Conservation (phyloP, 2,888 invertebrate genomes). For the Zaprionus obscuricornis region DNA sequence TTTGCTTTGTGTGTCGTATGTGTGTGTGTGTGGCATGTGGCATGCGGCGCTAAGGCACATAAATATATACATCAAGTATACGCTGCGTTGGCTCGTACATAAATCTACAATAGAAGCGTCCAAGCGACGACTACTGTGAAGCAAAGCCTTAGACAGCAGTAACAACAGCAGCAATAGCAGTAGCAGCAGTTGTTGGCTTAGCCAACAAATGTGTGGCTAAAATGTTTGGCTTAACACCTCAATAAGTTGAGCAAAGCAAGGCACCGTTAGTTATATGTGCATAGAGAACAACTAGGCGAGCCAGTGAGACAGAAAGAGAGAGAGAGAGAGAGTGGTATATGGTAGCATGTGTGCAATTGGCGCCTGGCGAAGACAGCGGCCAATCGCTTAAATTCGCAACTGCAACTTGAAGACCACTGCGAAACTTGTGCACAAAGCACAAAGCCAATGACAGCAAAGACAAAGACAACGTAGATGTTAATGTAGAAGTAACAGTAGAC, state of each 20-base stretch:
- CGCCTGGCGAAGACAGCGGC: constrained; percentile 19
- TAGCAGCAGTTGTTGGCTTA: neutral
- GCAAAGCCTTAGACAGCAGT: no score
- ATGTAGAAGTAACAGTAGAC: no score
- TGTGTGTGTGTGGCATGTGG: no score
- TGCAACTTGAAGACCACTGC: constrained; percentile 5
- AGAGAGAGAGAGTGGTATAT: no score
- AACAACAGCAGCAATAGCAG: no score
- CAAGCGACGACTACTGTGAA: neutral
- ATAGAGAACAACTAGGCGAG: constrained; percentile 13
- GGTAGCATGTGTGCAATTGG: constrained; percentile 3
- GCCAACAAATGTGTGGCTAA: constrained; percentile 27
- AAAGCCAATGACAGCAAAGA: constrained; percentile 1
- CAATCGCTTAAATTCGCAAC: constrained; percentile 5
- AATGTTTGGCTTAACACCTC: constrained; percentile 61
- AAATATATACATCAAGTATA: constrained; percentile 34
- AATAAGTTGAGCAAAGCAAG: constrained; percentile 52
- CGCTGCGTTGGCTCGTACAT: constrained; percentile 35
- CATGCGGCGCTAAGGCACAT: constrained; percentile 8
- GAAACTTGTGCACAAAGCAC: neutral
- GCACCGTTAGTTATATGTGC: constrained; percentile 12
- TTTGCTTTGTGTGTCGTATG: no score
- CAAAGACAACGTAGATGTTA: constrained; percentile 7
- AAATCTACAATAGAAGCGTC: constrained; percentile 21
- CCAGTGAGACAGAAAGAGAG: no score